A percentile compares a stretch with the other conserved stretches of the same genome.
These are phyloP conservation scores for Falco berigora DNA, from an alignment of 2,797 vertebrate species.

Conservation along the genomic window DNA sequence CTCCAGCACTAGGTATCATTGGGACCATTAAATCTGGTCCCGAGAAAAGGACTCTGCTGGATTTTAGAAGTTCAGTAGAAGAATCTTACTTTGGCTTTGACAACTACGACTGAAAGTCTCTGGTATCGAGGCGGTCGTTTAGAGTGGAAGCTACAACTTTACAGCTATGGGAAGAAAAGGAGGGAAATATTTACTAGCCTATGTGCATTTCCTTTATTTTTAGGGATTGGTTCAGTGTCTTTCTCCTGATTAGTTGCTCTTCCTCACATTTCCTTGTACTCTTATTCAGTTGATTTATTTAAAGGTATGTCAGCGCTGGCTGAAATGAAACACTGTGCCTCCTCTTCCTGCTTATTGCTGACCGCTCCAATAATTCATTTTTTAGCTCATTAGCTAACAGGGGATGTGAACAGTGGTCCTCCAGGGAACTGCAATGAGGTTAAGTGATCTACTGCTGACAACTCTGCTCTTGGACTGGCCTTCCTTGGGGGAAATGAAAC, in stretches of 20 bases:
- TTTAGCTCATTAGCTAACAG: conserved; percentile 80
- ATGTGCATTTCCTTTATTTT: background rate
- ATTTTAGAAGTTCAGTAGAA: background rate
- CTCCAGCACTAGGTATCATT: background rate
- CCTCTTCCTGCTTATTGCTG: conserved; percentile 69
- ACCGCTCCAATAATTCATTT: conserved; percentile 77
- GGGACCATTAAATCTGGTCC: background rate
- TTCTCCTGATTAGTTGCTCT: conserved; percentile 12
- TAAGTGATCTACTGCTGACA: conserved; percentile 72
- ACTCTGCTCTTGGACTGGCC: conserved; percentile 75
- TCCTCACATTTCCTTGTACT: conserved; percentile 5
- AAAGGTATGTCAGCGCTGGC: conserved; percentile 69
- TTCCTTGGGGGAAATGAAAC: conserved; percentile 63
- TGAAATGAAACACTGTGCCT: conserved; percentile 55
- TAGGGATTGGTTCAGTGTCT: background rate
- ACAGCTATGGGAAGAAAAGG: background rate
- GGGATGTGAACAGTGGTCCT: conserved; percentile 71
- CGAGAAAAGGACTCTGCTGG: background rate
- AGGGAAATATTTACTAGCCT: background rate
- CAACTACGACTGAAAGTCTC: background rate
- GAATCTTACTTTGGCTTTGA: background rate
- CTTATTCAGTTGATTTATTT: conserved; percentile 69
- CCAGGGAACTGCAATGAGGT: conserved; percentile 61
- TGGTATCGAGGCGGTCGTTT: background rate
- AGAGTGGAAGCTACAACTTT: background rate